Percentiles rank a stretch among this genome's conserved stretches.
Evolutionary conservation across 2,888 invertebrate species (phyloP).

Genomic region (Nesidiocoris tenuis): DNA sequence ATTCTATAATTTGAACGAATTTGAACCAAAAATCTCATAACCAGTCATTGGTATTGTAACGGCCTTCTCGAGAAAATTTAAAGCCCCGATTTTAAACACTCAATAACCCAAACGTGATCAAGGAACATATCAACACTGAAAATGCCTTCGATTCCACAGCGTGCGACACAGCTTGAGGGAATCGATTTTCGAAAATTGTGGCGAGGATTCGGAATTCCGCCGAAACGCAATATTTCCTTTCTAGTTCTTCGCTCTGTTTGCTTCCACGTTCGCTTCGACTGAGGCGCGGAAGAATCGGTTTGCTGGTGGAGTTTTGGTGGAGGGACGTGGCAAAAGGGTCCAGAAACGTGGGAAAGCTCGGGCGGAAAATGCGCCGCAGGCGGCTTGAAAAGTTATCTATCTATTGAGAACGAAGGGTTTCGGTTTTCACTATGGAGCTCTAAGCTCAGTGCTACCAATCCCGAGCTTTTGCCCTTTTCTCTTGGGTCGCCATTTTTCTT

Average conservation of each 20-base stretch:
- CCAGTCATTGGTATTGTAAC: no score
- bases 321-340: not conserved
- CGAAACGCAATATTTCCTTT: not conserved
- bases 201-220: not conserved
- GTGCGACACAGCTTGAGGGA: no score
- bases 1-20: no score
- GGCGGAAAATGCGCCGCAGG: not conserved
- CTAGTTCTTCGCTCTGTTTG: not conserved
- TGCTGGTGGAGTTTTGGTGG: not conserved
- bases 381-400: not conserved
- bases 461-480: not conserved
- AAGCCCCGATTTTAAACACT: no score
- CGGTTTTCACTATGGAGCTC: not conserved
- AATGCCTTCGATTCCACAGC: no score
- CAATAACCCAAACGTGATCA: no score
- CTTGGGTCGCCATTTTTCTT: not conserved
- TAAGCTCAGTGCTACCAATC: not conserved
- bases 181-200: no score
- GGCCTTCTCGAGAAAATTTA: no score
- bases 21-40: no score
- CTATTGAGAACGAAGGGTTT: not conserved
- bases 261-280: not conserved
- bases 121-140: no score
- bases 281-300: not conserved
- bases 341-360: not conserved